Conservation (phyloP, 1,140 invertebrate species). For the Pseudomyrmex concolor region DNA sequence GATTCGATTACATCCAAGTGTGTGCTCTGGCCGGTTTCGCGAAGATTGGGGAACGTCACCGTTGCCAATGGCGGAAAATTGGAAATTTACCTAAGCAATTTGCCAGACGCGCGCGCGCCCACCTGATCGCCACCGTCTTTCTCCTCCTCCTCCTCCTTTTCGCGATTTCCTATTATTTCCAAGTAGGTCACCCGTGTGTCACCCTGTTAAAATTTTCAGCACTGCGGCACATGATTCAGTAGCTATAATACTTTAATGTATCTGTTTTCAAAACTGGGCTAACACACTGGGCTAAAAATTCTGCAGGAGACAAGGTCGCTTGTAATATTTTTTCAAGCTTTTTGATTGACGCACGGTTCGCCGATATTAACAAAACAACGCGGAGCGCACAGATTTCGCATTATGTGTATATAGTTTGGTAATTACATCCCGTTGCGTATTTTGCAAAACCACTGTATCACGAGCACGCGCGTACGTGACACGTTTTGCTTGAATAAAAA, state of each 20-base stretch:
- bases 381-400: too few relatives aligned
- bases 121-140: conserved; percentile 15
- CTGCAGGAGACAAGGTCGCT: not conserved
- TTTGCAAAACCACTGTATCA: too few relatives aligned
- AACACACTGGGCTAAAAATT: conserved; percentile 2
- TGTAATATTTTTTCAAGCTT: not conserved
- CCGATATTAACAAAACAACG: too few relatives aligned
- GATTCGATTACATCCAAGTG: conserved; percentile 73
- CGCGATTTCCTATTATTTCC: conserved; percentile 69
- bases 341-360: not conserved
- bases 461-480: too few relatives aligned
- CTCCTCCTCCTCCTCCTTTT: not conserved
- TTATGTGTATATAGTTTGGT: too few relatives aligned
- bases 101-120: conserved; percentile 52
- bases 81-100: conserved; percentile 76
- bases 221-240: conserved; percentile 10
- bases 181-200: conserved; percentile 63
- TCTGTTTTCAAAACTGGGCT: conserved; percentile 15
- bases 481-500: too few relatives aligned
- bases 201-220: conserved; percentile 47
- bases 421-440: too few relatives aligned
- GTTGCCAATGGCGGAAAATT: conserved; percentile 73
- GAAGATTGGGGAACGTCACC: conserved; percentile 40
- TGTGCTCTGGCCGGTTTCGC: conserved; percentile 50
- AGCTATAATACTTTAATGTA: conserved; percentile 9